Evolutionary conservation across 2,113 vertebrate genomes (phyloP), one percentile per base, ranked within the genome.

Genomic region (Morone chrysops): DNA sequence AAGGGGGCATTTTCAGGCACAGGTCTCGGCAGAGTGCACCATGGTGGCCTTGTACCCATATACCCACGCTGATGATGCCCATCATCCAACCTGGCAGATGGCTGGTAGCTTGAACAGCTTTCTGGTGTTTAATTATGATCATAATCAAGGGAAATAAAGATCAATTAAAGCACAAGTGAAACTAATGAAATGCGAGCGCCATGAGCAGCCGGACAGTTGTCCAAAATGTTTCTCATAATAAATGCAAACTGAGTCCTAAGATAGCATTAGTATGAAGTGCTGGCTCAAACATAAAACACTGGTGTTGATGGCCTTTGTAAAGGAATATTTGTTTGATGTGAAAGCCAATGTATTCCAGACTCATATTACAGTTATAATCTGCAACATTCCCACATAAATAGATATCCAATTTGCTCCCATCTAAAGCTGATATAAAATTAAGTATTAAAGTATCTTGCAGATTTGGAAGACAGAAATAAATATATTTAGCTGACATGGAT

Each of bases 61-160:
- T 83, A 88, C 85, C 82, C 92, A 87, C 83, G 74, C 91, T 86
- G 90, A 89, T 78, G 86, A 85, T 93, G 92, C 90, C 91, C 86
- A 87, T 93, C 89, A 86, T 88, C 84, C 84, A 88, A 78, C 70
- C 85, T 87, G 92, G 92, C 94, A 95, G 95, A 96, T 95, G 95
- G 95, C 91, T 89, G 89, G 66, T 85, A 83, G 91, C 88, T 90
- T 59, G 76, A 93, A 94, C 94, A 94, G 88, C 89, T 95, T 95
- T 94, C 92, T 94, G 94, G 92, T 95, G 92, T 95, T 96, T 96
- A 95, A 96, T 95, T 96, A 96, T 82, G 83, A 92, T 93, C 81
- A 81, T 94, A 94, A 95, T 95, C 92, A 93, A 85, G 92, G 94
- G 95, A 95, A 95, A 96, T 94, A 95, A 95, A 91, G 94, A 94